Evolutionary conservation across 2,888 invertebrate genomes (phyloP).

Genomic region (Synanthedon vespiformis): DNA sequence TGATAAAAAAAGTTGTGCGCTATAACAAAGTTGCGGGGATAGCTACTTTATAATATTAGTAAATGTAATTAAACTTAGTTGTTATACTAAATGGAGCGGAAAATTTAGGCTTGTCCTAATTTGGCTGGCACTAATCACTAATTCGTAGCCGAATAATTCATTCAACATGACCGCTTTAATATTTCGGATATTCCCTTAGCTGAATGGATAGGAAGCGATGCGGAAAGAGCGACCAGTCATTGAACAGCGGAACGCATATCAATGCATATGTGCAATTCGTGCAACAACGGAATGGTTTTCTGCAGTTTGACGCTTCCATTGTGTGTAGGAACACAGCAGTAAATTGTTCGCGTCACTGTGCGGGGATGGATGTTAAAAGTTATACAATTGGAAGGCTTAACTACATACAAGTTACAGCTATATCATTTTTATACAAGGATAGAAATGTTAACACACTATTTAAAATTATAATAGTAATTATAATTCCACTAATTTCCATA

Average conservation of each 20-base stretch:
- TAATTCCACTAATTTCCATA: too few species aligned
- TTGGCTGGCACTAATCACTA: conserved; percentile 1
- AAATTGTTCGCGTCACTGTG: background rate
- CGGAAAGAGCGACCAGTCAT: conserved; percentile 15
- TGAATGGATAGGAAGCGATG: conserved; percentile 6
- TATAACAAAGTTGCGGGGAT: too few species aligned
- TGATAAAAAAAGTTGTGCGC: too few species aligned
- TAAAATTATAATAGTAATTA: too few species aligned
- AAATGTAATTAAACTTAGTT: too few species aligned
- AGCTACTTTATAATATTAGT: too few species aligned
- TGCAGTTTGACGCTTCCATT: conserved; percentile 1
- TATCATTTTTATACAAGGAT: too few species aligned
- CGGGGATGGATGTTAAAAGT: background rate
- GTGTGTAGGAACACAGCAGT: background rate
- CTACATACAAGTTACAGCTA: background rate
- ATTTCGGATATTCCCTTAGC: conserved; percentile 3
- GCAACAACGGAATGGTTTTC: background rate
- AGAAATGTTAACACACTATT: too few species aligned
- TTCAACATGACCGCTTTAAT: background rate
- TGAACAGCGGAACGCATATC: conserved; percentile 1
- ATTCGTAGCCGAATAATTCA: background rate
- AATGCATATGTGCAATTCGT: background rate
- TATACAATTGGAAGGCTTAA: too few species aligned
- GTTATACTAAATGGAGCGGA: too few species aligned
- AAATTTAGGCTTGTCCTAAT: background rate